Conservation (phyloP, 2,113 vertebrate species). For the Athene cunicularia region DNA sequence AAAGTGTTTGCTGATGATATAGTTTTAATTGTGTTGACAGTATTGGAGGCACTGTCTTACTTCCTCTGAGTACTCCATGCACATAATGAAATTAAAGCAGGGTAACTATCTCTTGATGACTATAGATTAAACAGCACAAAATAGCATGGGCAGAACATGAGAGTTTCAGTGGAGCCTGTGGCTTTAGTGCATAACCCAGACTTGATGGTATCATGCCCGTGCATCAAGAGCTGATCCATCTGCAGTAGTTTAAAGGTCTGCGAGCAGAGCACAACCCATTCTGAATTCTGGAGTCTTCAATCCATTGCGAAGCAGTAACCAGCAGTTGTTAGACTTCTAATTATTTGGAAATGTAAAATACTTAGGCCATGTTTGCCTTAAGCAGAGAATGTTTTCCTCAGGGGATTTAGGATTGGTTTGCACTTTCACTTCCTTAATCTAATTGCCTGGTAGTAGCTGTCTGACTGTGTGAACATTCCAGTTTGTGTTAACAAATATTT, state of each 20-base stretch:
- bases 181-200: background rate
- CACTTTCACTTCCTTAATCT: background rate
- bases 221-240: background rate
- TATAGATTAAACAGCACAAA: background rate
- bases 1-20: background rate
- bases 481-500: background rate
- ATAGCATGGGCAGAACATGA: background rate
- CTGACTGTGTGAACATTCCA: background rate
- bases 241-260: background rate
- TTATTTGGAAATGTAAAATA: background rate
- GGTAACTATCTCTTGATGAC: background rate
- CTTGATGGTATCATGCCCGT: background rate
- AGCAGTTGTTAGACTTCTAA: background rate
- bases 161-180: background rate
- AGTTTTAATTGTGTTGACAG: background rate
- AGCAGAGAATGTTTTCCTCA: background rate
- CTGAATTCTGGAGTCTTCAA: background rate
- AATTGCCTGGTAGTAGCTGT: background rate
- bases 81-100: background rate
- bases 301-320: background rate
- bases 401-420: background rate
- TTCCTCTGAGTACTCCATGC: background rate
- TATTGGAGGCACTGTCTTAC: background rate
- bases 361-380: background rate
- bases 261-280: background rate